A percentile compares a stretch with the other conserved stretches of the same genome.
phyloP scores from a whole-genome alignment of 1,140 invertebrate species.

The Magallana angulata region DNA sequence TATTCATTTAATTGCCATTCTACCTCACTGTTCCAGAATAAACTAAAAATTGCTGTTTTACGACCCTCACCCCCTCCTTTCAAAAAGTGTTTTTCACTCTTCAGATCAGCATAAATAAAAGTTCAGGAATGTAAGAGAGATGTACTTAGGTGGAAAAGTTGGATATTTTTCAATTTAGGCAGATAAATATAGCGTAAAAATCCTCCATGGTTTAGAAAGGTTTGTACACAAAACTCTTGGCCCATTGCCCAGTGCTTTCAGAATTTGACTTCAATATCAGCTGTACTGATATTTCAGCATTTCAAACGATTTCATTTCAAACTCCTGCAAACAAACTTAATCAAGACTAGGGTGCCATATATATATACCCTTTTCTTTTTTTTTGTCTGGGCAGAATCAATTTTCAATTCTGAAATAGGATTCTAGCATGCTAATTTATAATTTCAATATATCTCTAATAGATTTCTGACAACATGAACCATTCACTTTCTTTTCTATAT shows the following conservation, averaged over 20 bases:
- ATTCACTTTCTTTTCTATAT: too few species aligned
- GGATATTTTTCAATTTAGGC: constrained; percentile 25
- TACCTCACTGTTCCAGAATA: background rate
- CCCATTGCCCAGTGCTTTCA: constrained; percentile 5
- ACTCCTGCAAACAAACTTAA: constrained; percentile 15
- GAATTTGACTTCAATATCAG: constrained; percentile 8
- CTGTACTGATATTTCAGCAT: constrained; percentile 31
- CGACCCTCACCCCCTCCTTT: background rate
- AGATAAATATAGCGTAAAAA: constrained; percentile 32
- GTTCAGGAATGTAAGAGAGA: background rate
- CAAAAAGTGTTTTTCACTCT: background rate
- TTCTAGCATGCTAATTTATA: constrained; percentile 42
- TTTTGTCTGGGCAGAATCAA: background rate
- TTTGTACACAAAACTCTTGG: background rate
- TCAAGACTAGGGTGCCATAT: constrained; percentile 6
- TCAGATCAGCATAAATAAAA: background rate
- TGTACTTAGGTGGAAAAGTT: constrained; percentile 28
- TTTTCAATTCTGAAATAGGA: constrained; percentile 38
- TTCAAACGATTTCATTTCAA: constrained; percentile 27
- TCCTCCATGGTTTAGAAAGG: background rate
- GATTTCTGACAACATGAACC: background rate
- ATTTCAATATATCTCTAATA: background rate
- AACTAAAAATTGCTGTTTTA: too few species aligned
- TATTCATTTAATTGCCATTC: background rate
- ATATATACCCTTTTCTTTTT: background rate